Conservation (phyloP, 2,888 invertebrate genomes). For the Bursaphelenchus okinawaensis region DNA sequence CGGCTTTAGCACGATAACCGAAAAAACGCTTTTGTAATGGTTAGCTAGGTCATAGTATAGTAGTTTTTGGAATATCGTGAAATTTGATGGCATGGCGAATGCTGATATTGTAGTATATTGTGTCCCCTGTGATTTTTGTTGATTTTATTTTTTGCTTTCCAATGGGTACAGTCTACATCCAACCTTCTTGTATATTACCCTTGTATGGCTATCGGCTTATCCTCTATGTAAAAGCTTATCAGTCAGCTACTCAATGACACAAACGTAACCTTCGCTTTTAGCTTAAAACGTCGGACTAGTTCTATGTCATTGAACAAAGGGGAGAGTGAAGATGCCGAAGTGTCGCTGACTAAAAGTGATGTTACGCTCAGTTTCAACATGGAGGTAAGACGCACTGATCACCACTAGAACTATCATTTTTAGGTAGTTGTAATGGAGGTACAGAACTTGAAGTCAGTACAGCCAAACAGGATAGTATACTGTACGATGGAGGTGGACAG, state of each 20-base stretch:
- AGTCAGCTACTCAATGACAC: not conserved
- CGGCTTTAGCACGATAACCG: too few species aligned
- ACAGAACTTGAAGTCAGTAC: slow-evolving; percentile 89
- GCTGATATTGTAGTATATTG: slow-evolving; percentile 6
- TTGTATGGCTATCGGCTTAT: not conserved
- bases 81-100: too few species aligned
- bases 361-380: slow-evolving; percentile 71
- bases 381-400: slow-evolving; percentile 66
- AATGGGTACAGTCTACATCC: not conserved
- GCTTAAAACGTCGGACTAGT: slow-evolving; percentile 56
- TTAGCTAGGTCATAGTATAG: not conserved
- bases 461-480: slow-evolving; percentile 94
- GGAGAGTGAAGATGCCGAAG: slow-evolving; percentile 89
- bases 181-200: slow-evolving; percentile 8
- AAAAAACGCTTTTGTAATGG: not conserved
- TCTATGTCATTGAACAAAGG: slow-evolving; percentile 65
- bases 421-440: slow-evolving; percentile 98
- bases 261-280: slow-evolving; percentile 44
- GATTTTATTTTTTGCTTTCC: slow-evolving; percentile 12
- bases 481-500: slow-evolving; percentile 99
- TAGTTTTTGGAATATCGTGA: slow-evolving; percentile 8
- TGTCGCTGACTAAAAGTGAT: slow-evolving; percentile 92
- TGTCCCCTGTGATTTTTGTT: not conserved
- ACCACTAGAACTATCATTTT: slow-evolving; percentile 13
- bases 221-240: slow-evolving; percentile 3